A percentile compares a stretch with the other conserved stretches of the same genome.
Evolutionary conservation across 2,888 invertebrate genomes (phyloP).

Genomic region (Spialia ferax): DNA sequence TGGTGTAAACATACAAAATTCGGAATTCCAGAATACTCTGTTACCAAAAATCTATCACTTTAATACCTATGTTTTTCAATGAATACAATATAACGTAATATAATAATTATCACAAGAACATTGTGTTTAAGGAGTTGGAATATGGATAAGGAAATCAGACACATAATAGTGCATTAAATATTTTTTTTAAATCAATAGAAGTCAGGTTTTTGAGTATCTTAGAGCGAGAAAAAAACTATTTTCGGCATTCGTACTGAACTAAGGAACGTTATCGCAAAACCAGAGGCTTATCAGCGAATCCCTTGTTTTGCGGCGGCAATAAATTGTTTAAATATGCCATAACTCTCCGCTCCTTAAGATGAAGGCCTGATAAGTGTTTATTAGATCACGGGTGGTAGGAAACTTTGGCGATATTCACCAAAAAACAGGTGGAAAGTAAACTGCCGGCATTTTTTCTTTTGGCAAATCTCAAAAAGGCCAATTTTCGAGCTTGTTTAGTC

Average conservation of each 20-base stretch:
- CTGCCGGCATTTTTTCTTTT: constrained; percentile 59
- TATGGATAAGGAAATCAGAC: too few relatives aligned
- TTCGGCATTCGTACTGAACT: constrained; percentile 61
- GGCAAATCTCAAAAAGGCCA: constrained; percentile 69
- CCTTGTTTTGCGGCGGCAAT: constrained; percentile 78
- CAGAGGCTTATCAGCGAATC: constrained; percentile 72
- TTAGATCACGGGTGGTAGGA: constrained; percentile 81
- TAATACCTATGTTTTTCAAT: too few relatives aligned
- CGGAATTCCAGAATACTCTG: constrained; percentile 3
- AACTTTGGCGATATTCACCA: constrained; percentile 66
- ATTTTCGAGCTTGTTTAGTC: constrained; percentile 62
- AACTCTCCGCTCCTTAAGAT: constrained; percentile 82
- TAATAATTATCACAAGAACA: too few relatives aligned
- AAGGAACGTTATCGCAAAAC: constrained; percentile 73
- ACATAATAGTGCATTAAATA: too few relatives aligned
- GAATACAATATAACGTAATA: too few relatives aligned
- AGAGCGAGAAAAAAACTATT: constrained; percentile 28
- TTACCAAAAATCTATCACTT: too few relatives aligned
- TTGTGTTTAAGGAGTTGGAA: too few relatives aligned
- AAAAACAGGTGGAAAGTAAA: constrained; percentile 69
- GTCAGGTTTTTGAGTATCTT: not conserved
- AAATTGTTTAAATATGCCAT: constrained; percentile 83
- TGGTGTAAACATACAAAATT: not conserved
- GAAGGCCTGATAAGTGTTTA: constrained; percentile 73
- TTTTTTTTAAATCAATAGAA: too few relatives aligned